phyloP scores from a whole-genome alignment of 92 coral and sea anemone genomes.

The Porites cylindrica region DNA sequence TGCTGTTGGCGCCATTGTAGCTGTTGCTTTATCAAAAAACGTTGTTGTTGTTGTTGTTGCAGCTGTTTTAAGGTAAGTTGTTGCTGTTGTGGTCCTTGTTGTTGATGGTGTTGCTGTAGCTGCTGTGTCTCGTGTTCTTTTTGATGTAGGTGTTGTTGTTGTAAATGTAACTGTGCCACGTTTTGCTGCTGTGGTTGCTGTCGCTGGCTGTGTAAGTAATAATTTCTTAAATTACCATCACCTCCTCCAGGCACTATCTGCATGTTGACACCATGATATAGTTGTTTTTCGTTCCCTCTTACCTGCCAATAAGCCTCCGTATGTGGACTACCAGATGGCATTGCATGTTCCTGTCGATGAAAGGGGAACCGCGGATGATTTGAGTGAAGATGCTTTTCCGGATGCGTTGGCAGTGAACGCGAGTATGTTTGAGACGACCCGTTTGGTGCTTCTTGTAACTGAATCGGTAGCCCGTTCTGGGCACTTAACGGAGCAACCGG shows the following conservation, averaged over 20 bases:
- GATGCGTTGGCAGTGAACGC: neutral
- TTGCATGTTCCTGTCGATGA: neutral
- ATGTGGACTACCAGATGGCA: neutral
- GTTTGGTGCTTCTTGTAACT: neutral
- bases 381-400: neutral
- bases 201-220: neutral
- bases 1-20: constrained; percentile 16
- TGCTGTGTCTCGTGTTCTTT: neutral
- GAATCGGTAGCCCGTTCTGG: neutral
- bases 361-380: neutral
- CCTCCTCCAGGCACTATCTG: neutral
- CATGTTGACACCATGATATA: neutral
- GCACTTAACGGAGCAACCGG: neutral
- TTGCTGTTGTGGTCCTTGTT: neutral
- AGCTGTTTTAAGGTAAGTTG: neutral
- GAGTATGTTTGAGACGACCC: neutral
- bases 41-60: constrained; percentile 2
- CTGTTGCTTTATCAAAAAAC: neutral
- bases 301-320: neutral
- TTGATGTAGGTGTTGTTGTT: neutral
- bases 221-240: neutral
- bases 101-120: neutral
- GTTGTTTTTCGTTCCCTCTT: neutral
- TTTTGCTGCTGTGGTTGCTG: constrained; percentile 5
- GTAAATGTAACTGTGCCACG: neutral